These are phyloP conservation scores for Agapostemon virescens DNA, from an alignment of 2,888 invertebrate species.

Conservation along the genomic window DNA sequence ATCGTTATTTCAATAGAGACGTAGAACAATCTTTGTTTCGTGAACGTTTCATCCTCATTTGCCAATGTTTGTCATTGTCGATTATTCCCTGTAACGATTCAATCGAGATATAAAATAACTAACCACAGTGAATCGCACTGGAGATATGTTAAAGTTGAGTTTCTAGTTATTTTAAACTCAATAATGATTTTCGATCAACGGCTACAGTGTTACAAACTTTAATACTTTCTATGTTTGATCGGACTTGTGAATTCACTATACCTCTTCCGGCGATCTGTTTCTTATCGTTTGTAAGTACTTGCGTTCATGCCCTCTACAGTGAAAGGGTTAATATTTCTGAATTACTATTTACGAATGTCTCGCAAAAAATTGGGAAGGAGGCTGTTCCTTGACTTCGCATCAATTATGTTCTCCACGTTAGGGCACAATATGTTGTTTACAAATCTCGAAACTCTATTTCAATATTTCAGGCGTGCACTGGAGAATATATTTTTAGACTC, in stretches of 20 bases:
- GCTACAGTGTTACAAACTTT: background rate
- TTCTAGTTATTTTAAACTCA: background rate
- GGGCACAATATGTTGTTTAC: conserved; percentile 24
- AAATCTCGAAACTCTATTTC: conserved; percentile 36
- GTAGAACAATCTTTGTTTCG: too few relatives aligned
- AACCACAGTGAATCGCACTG: background rate
- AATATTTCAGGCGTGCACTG: conserved; percentile 34
- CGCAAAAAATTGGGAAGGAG: conserved; percentile 38
- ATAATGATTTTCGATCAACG: background rate
- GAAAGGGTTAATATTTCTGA: conserved; percentile 32
- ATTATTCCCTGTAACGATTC: background rate
- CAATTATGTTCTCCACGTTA: conserved; percentile 8
- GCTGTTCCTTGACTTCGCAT: conserved; percentile 27
- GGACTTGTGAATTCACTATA: background rate
- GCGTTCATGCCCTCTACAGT: background rate
- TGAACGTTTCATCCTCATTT: background rate
- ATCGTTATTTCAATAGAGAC: background rate
- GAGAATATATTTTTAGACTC: conserved; percentile 43
- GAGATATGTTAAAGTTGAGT: background rate
- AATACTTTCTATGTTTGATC: background rate
- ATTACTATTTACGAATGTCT: conserved; percentile 43
- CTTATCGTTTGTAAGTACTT: background rate
- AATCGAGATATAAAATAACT: background rate
- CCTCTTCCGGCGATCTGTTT: background rate
- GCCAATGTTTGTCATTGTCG: background rate